A percentile compares a stretch with the other conserved stretches of the same genome.
These are phyloP conservation scores for Ectobius pallidus DNA, from an alignment of 2,888 invertebrate species.

Conservation along the genomic window DNA sequence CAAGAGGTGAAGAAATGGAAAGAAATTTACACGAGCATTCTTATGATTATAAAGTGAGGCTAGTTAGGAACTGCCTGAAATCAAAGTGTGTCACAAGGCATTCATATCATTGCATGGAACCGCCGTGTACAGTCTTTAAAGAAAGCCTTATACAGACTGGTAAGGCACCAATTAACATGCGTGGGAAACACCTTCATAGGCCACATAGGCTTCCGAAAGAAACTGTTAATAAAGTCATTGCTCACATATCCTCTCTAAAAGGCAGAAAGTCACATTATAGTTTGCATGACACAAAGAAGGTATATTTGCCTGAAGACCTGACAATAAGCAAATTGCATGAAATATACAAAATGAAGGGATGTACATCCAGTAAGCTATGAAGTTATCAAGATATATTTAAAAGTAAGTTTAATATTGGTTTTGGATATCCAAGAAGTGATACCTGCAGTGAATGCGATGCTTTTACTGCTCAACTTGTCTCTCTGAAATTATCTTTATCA, in stretches of 20 bases:
- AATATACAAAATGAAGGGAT: neutral
- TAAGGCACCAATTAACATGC: neutral
- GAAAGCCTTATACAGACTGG: neutral
- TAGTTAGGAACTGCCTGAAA: neutral
- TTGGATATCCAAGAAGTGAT: neutral
- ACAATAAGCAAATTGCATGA: slow-evolving; percentile 1
- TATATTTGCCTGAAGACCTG: neutral
- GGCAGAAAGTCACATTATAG: slow-evolving; percentile 7
- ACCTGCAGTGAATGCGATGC: slow-evolving; percentile 7
- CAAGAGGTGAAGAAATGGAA: slow-evolving; percentile 2
- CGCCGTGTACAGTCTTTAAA: neutral
- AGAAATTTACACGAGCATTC: neutral
- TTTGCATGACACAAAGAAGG: neutral
- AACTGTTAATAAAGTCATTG: neutral
- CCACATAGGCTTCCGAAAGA: neutral
- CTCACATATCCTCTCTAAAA: slow-evolving; percentile 2
- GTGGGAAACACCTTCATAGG: slow-evolving; percentile 8
- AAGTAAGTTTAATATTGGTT: neutral
- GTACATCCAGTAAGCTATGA: neutral
- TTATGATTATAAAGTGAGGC: slow-evolving; percentile 3
- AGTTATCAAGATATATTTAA: slow-evolving; percentile 1
- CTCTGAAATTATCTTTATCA: neutral
- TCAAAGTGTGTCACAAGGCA: neutral
- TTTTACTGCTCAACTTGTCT: neutral
- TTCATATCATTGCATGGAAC: neutral